Conservation (phyloP, 2,797 vertebrate species). For the Poeciliopsis turneri region DNA sequence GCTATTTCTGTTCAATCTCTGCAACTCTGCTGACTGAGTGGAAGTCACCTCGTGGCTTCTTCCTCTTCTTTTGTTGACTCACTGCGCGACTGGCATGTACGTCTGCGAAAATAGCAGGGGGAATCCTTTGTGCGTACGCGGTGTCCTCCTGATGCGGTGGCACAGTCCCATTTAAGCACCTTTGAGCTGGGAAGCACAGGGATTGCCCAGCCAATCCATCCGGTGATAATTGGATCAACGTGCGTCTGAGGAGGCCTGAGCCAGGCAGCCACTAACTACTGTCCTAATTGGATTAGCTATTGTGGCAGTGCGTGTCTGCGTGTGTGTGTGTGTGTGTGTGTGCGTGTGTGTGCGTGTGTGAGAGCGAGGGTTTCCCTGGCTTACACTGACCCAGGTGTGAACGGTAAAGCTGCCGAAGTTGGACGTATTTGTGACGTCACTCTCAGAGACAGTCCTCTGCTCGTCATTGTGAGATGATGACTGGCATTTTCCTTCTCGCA, state of each 20-base stretch:
- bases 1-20: conserved; percentile 48
- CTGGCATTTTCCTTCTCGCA: conserved; percentile 49
- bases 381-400: conserved; percentile 49
- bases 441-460: conserved; percentile 43
- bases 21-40: conserved; percentile 60
- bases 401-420: conserved; percentile 53
- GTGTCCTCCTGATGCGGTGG: conserved; percentile 62
- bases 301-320: conserved; percentile 29
- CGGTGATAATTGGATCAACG: conserved; percentile 74
- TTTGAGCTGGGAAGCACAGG: conserved; percentile 71
- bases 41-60: conserved; percentile 62
- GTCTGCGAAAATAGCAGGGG: conserved; percentile 67
- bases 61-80: conserved; percentile 67
- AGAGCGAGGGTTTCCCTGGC: conserved; percentile 60
- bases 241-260: conserved; percentile 58
- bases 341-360: conserved; percentile 4
- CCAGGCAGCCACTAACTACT: conserved; percentile 58
- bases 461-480: conserved; percentile 47
- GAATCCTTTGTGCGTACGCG: conserved; percentile 72
- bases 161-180: conserved; percentile 66
- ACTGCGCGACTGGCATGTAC: conserved; percentile 40
- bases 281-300: conserved; percentile 73
- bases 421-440: conserved; percentile 50
- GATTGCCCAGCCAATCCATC: conserved; percentile 65
- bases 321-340: not conserved